phyloP scores from a whole-genome alignment of 2,797 vertebrate species.

The Enteromius trimaculatus region DNA sequence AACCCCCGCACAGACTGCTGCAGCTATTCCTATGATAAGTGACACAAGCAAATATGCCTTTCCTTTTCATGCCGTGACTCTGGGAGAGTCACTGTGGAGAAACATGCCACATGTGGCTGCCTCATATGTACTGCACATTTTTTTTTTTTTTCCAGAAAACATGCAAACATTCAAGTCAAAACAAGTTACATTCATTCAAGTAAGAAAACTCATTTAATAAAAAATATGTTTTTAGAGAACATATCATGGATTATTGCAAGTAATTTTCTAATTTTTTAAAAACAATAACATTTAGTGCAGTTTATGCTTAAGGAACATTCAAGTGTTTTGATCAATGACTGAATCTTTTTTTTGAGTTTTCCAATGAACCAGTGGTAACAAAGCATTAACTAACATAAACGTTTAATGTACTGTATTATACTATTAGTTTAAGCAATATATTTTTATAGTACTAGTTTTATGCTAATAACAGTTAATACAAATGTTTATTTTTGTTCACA shows the following conservation, averaged over 20 bases:
- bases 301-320: background rate
- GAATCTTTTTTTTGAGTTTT: background rate
- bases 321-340: background rate
- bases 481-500: too few relatives aligned
- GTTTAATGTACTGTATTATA: background rate
- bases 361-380: background rate
- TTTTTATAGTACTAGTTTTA: background rate
- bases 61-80: conserved; percentile 40
- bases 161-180: background rate
- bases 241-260: background rate
- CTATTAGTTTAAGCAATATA: background rate
- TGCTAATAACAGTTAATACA: too few relatives aligned
- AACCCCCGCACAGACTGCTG: conserved; percentile 36
- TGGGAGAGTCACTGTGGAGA: conserved; percentile 60
- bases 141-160: background rate
- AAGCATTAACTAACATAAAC: background rate
- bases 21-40: conserved; percentile 44
- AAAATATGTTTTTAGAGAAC: background rate
- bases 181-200: background rate
- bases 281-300: background rate
- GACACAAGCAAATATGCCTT: conserved; percentile 57
- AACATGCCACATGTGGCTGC: conserved; percentile 69
- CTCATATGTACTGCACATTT: conserved; percentile 6
- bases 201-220: background rate
- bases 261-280: background rate